These are phyloP conservation scores for Teleiodes luculella DNA, from an alignment of 2,888 invertebrate species.

Conservation along the genomic window DNA sequence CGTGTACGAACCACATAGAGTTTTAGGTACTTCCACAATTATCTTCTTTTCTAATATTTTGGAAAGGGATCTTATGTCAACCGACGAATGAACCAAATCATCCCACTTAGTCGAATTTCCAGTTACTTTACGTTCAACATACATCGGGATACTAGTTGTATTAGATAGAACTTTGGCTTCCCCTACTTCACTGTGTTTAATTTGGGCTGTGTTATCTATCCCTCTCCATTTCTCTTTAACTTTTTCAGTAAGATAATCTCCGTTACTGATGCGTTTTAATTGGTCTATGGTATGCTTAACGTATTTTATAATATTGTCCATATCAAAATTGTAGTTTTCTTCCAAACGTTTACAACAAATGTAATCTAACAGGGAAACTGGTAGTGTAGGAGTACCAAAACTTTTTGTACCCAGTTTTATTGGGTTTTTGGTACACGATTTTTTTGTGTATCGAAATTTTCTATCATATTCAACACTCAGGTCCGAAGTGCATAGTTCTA, in stretches of 20 bases:
- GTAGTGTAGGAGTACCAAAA: constrained; percentile 33
- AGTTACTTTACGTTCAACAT: constrained; percentile 43
- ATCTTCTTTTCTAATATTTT: constrained; percentile 65
- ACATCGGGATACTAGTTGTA: constrained; percentile 54
- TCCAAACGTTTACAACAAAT: constrained; percentile 61
- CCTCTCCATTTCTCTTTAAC: constrained; percentile 67
- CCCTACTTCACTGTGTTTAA: constrained; percentile 21
- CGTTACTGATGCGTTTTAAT: constrained; percentile 68
- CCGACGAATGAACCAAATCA: constrained; percentile 59
- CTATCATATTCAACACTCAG: constrained; percentile 40
- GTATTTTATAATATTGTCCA: constrained; percentile 65
- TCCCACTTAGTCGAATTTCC: constrained; percentile 46
- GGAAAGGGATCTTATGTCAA: constrained; percentile 58
- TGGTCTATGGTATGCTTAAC: constrained; percentile 66
- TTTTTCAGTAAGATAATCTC: constrained; percentile 64
- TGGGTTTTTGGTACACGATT: constrained; percentile 38
- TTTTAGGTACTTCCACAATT: constrained; percentile 57
- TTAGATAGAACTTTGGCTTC: constrained; percentile 45
- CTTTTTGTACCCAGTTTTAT: constrained; percentile 34
- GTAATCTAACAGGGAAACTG: constrained; percentile 59
- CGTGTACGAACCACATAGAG: constrained; percentile 51
- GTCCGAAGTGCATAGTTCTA: constrained; percentile 45
- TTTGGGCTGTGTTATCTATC: constrained; percentile 28
- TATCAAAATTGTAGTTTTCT: constrained; percentile 63
- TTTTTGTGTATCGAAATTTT: constrained; percentile 48